These are phyloP conservation scores for Cryptomyrus ogoouensis DNA, from an alignment of 2,113 vertebrate species.

Conservation along the genomic window DNA sequence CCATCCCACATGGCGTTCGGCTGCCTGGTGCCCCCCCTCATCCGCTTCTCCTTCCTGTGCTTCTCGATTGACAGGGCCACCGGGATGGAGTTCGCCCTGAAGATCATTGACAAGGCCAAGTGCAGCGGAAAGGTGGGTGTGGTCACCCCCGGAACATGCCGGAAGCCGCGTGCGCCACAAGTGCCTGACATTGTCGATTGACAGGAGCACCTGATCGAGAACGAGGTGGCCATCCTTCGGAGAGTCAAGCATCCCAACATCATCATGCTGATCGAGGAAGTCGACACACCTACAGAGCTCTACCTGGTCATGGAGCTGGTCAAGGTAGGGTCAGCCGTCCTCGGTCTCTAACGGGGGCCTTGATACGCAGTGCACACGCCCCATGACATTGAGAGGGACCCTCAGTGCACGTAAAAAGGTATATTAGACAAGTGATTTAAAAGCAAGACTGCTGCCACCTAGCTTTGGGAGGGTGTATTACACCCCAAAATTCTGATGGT, in stretches of 20 bases:
- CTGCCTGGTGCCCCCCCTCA: not conserved
- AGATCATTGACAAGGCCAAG: slow-evolving; percentile 97
- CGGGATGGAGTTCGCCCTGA: slow-evolving; percentile 90
- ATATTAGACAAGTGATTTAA: not conserved
- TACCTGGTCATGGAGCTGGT: slow-evolving; percentile 98
- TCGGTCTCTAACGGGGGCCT: not conserved
- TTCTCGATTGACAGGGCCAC: slow-evolving; percentile 66
- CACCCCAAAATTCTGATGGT: not conserved
- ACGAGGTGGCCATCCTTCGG: slow-evolving; percentile 87
- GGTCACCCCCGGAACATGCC: not conserved
- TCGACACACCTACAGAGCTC: slow-evolving; percentile 84
- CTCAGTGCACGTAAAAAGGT: not conserved
- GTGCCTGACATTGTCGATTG: not conserved
- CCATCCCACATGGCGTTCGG: too few species aligned
- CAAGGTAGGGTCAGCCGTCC: slow-evolving; percentile 46
- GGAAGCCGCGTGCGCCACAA: not conserved
- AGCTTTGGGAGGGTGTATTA: not conserved
- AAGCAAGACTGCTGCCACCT: not conserved
- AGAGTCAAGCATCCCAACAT: slow-evolving; percentile 91
- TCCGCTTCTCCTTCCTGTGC: not conserved
- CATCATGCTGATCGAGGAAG: slow-evolving; percentile 92
- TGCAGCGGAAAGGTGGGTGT: slow-evolving; percentile 89
- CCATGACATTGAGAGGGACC: not conserved
- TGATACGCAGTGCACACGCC: not conserved
- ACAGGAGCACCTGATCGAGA: slow-evolving; percentile 95